Conservation (phyloP, 2,113 vertebrate genomes). For the Hyla sarda region DNA sequence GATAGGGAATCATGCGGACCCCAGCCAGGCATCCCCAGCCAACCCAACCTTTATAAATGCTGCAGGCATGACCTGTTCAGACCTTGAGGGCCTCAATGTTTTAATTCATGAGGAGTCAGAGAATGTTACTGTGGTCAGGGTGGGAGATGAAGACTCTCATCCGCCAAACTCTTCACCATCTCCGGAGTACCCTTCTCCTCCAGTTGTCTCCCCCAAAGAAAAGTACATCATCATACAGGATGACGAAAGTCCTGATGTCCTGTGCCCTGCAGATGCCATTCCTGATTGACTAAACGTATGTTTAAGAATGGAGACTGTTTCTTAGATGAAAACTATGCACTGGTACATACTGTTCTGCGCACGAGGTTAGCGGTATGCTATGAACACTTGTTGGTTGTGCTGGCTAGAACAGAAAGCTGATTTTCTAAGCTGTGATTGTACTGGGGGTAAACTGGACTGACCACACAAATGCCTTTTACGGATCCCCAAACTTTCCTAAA, state of each 20-base stretch:
- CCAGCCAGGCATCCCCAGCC: constrained; percentile 66
- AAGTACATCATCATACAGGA: constrained; percentile 75
- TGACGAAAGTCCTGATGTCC: constrained; percentile 69
- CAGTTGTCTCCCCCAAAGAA: constrained; percentile 73
- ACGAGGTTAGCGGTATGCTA: neutral
- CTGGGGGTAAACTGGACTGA: neutral
- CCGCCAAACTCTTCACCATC: constrained; percentile 63
- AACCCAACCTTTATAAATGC: constrained; percentile 82
- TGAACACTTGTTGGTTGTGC: neutral
- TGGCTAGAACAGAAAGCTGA: neutral
- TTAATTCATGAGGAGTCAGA: constrained; percentile 89
- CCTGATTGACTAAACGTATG: constrained; percentile 60
- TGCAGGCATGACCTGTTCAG: constrained; percentile 79
- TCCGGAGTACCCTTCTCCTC: constrained; percentile 71
- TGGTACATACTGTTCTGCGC: too few relatives aligned
- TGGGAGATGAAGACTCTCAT: constrained; percentile 71
- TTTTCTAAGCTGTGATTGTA: neutral
- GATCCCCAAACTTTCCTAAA: too few relatives aligned
- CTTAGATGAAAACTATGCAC: neutral
- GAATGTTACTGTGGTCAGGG: constrained; percentile 89
- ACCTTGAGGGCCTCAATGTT: constrained; percentile 89
- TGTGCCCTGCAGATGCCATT: constrained; percentile 76
- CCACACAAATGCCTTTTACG: neutral
- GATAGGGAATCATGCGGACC: constrained; percentile 71
- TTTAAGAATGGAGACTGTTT: neutral